Base-by-base conservation (phyloP, 2,888 invertebrate species). In the Caenorhabditis japonica region DNA sequence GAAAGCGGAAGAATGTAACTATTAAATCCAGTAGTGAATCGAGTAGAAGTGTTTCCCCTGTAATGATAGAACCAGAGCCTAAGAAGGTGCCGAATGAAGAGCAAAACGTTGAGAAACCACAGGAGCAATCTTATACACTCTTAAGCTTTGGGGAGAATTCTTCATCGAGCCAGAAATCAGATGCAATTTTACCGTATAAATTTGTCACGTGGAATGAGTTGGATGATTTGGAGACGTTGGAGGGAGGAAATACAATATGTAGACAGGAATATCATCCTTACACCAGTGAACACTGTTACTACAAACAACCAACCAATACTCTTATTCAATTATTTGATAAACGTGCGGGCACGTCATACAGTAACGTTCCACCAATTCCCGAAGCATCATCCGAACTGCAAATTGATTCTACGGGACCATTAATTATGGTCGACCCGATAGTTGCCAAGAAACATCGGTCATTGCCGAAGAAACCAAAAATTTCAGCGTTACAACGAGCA, bases 201-300 rank as follows among this genome's bases (percentile, higher is more conserved):
- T 7, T 12, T 13, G 49, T 13, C 3, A 49, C 27, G 5, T 30
- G 10, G 49, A 49, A 5, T 7, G 4, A 5, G n/a, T 8, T 17
- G 19, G 4, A 21, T 7, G 21, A 17, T 44, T 44, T 19, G 17
- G 19, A 17, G 17, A 7, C 7, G 13, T 8, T 39, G 39, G 4
- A 4, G 4, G 7, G 7, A n/a, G 39, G 13, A 39, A 17, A n/a
- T 4, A 17, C 4, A 4, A 56, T 61, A 51, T 25, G 8, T 21
- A 27, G 19, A 2, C 38, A 56, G 12, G 62, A 74, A 1, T 74
- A 68, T 44, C 74, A 74, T 47, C 74, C 74, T 7, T 58, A 51
- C 27, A 56, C 51, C 0, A 61, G 56, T 4, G 74, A 74, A 21
- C 74, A 74, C 43, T 74, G 74, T 17, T 69, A 74, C 27, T 74